Percentiles rank a stretch among this genome's conserved stretches.
Evolutionary conservation across 2,113 vertebrate genomes (phyloP).

Genomic region (Sinosuthora webbiana): DNA sequence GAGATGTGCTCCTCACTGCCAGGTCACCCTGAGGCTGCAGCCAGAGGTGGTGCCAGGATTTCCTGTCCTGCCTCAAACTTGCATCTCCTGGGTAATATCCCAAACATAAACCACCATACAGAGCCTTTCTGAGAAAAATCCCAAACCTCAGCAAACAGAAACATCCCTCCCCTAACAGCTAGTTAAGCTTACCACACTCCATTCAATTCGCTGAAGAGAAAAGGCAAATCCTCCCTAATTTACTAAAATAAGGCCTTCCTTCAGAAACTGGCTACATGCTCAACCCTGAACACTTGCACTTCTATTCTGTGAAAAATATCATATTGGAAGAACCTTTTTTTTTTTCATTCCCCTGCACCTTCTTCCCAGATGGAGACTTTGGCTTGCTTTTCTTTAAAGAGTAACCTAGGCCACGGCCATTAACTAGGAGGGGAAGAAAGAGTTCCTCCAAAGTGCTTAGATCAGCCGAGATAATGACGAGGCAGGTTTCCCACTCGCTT

Average conservation of each 20-base stretch:
- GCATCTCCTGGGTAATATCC: accelerated
- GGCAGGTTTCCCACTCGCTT: not conserved
- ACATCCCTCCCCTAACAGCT: not conserved
- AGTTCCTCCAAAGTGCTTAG: not conserved
- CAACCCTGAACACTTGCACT: not conserved
- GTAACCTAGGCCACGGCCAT: not conserved
- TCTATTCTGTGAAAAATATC: not conserved
- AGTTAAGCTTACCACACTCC: not conserved
- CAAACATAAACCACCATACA: not conserved
- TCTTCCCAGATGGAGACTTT: not conserved
- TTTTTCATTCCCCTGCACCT: not conserved
- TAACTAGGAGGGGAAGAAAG: not conserved
- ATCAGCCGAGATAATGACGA: not conserved
- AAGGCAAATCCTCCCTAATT: not conserved
- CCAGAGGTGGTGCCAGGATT: not conserved
- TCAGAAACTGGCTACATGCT: not conserved
- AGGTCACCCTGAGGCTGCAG: not conserved
- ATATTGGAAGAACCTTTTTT: not conserved
- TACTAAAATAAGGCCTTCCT: not conserved
- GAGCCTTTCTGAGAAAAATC: not conserved
- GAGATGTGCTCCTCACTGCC: not conserved
- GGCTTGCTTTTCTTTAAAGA: not conserved
- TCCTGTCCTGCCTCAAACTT: not conserved
- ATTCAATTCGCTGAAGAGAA: not conserved
- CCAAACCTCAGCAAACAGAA: not conserved